A percentile compares a stretch with the other conserved stretches of the same genome.
phyloP scores from a whole-genome alignment of 2,888 invertebrate genomes.

The Lacanobia oleracea region DNA sequence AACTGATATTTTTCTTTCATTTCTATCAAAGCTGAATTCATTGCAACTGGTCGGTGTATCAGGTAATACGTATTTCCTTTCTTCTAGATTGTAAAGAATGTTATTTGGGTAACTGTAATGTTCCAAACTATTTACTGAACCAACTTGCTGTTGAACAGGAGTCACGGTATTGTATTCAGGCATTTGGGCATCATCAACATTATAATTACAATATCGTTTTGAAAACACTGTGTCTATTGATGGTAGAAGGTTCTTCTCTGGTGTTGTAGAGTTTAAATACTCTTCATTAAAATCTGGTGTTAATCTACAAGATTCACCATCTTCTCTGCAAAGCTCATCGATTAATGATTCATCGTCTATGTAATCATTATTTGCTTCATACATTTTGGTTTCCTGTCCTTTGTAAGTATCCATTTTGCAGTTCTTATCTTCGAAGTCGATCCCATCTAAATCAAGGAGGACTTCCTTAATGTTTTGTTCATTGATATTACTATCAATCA shows the following conservation, averaged over 20 bases:
- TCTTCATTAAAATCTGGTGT: constrained; percentile 85
- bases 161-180: constrained; percentile 66
- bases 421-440: constrained; percentile 83
- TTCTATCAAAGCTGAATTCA: constrained; percentile 83
- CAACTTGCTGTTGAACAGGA: constrained; percentile 65
- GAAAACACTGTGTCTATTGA: constrained; percentile 87
- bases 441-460: constrained; percentile 83
- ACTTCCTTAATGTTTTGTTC: constrained; percentile 88
- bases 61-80: constrained; percentile 82
- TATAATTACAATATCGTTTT: constrained; percentile 82
- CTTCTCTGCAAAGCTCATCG: constrained; percentile 87
- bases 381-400: constrained; percentile 70
- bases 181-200: constrained; percentile 72
- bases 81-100: constrained; percentile 83
- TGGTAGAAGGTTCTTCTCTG: constrained; percentile 82
- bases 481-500: constrained; percentile 82
- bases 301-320: constrained; percentile 80
- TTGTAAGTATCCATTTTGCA: constrained; percentile 74
- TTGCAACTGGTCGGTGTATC: constrained; percentile 87
- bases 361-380: constrained; percentile 81
- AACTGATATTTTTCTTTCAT: constrained; percentile 82
- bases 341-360: constrained; percentile 88
- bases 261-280: constrained; percentile 74
- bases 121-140: constrained; percentile 79
- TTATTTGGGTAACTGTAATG: constrained; percentile 88